Conservation (phyloP, 2,888 invertebrate species). For the Agonopterix heracliana region DNA sequence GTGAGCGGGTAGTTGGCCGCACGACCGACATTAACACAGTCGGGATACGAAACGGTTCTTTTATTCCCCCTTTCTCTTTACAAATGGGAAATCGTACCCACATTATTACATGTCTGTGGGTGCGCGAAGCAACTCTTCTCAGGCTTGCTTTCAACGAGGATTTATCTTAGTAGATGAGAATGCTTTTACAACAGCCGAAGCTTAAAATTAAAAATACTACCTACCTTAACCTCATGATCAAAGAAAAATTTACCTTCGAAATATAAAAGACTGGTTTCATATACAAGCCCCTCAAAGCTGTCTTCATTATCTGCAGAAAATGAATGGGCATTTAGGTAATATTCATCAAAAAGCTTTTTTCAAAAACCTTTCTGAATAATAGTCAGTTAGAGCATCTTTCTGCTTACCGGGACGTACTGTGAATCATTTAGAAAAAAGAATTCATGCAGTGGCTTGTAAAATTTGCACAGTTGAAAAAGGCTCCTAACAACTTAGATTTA, state of each 20-base stretch:
- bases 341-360: no score
- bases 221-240: not conserved
- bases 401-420: no score
- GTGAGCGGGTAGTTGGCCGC: constrained; percentile 17
- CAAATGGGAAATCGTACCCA: constrained; percentile 47
- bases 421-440: no score
- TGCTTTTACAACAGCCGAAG: constrained; percentile 11
- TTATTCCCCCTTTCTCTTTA: constrained; percentile 43
- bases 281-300: not conserved
- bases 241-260: constrained; percentile 1
- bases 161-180: constrained; percentile 19
- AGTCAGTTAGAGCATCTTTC: no score
- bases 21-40: constrained; percentile 37
- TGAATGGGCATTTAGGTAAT: no score
- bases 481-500: no score
- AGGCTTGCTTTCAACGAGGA: constrained; percentile 16
- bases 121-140: constrained; percentile 13
- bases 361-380: no score
- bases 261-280: constrained; percentile 1
- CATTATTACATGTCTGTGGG: constrained; percentile 36
- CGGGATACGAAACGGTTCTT: constrained; percentile 32
- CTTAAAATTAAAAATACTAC: constrained; percentile 18
- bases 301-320: not conserved
- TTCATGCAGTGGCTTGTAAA: no score
- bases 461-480: no score